Conservation (phyloP, 2,888 invertebrate genomes). For the Gasteruption jaculator region DNA sequence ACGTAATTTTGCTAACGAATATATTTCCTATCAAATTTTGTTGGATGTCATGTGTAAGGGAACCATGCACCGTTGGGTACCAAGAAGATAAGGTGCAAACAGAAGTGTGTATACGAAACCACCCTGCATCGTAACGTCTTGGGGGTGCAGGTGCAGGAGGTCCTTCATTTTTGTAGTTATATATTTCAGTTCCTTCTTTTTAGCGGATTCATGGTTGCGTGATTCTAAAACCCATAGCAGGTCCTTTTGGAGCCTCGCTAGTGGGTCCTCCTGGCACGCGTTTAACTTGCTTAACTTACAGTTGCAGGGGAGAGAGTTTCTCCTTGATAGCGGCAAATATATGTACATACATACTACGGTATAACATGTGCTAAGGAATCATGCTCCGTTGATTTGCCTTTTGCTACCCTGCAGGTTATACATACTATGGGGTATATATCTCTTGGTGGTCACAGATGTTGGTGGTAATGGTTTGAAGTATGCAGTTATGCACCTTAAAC, state of each 20-base stretch:
- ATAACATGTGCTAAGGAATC: slow-evolving; percentile 45
- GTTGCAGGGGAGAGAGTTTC: no score
- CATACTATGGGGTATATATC: slow-evolving; percentile 15
- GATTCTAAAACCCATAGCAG: slow-evolving; percentile 35
- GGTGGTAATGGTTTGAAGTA: slow-evolving; percentile 26
- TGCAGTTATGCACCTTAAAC: slow-evolving; percentile 35
- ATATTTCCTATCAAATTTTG: no score
- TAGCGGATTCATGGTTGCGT: slow-evolving; percentile 50
- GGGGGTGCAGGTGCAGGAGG: slow-evolving; percentile 49
- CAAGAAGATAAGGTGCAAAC: no score
- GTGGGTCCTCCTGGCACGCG: slow-evolving; percentile 30
- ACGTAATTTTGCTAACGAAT: no score
- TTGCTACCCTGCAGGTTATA: slow-evolving; percentile 39
- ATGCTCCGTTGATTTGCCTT: slow-evolving; percentile 37
- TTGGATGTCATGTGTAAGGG: slow-evolving; percentile 40
- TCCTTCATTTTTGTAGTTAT: no score
- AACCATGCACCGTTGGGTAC: slow-evolving; percentile 41
- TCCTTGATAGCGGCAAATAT: no score
- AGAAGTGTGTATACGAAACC: slow-evolving; percentile 20
- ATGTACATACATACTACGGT: no score
- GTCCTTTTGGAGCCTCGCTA: slow-evolving; percentile 27
- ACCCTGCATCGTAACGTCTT: slow-evolving; percentile 32
- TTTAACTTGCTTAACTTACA: no score
- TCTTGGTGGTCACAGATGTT: slow-evolving; percentile 44
- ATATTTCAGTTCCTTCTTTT: no score